phyloP scores from a whole-genome alignment of 2,113 vertebrate species.

The Indicator maculatus region DNA sequence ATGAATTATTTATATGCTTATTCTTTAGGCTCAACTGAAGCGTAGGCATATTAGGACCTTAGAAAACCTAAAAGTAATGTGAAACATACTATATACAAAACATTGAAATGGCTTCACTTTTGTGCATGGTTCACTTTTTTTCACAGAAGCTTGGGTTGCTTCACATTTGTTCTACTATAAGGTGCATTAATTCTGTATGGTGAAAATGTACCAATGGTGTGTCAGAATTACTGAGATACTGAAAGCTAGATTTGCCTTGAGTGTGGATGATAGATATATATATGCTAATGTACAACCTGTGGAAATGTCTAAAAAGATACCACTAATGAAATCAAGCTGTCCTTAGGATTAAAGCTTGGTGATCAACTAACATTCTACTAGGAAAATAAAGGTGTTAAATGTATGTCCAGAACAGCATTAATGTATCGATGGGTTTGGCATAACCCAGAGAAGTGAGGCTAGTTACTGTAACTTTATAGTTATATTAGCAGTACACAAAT shows the following conservation, averaged over 20 bases:
- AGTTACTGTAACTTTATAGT: background rate
- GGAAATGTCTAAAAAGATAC: background rate
- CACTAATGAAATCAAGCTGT: background rate
- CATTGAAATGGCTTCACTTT: background rate
- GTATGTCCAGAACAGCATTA: background rate
- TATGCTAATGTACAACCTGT: background rate
- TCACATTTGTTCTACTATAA: background rate
- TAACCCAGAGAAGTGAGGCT: background rate
- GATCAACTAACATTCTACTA: background rate
- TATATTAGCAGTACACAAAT: background rate
- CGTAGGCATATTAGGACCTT: background rate
- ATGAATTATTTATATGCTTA: background rate
- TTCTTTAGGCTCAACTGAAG: background rate
- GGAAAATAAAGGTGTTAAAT: background rate
- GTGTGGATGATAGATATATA: background rate
- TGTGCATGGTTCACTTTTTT: background rate
- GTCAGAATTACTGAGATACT: background rate
- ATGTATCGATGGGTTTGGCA: background rate
- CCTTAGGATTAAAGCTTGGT: background rate
- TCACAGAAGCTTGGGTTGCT: background rate
- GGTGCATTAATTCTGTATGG: background rate
- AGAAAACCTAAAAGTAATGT: background rate
- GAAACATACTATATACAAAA: background rate
- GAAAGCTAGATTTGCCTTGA: background rate
- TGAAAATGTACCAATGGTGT: background rate